Evolutionary conservation across 64 coral and sea anemone species (phyloP).

Genomic region (Orbicella faveolata): DNA sequence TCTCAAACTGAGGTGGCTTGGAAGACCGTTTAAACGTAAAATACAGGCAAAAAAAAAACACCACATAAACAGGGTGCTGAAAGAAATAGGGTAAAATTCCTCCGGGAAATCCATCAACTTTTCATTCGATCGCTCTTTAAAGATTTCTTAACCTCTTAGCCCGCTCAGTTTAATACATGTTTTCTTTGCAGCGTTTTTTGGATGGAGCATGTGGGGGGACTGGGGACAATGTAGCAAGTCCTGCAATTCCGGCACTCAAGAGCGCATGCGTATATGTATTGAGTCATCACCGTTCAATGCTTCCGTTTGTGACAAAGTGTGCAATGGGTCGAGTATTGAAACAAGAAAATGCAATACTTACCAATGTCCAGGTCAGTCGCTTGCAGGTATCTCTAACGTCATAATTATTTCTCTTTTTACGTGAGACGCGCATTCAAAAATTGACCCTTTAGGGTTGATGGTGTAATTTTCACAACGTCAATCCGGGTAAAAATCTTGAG

Average conservation of each 20-base stretch:
- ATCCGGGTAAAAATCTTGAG: too few relatives aligned
- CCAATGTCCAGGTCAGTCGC: not conserved
- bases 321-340: not conserved
- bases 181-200: not conserved
- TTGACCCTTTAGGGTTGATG: too few relatives aligned
- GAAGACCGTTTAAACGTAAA: too few relatives aligned
- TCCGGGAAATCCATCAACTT: too few relatives aligned
- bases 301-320: not conserved
- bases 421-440: too few relatives aligned
- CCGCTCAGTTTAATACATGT: not conserved
- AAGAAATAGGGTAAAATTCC: too few relatives aligned
- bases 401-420: not conserved
- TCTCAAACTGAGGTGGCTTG: too few relatives aligned
- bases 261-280: slow-evolving; percentile 19
- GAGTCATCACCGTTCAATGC: not conserved
- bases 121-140: too few relatives aligned
- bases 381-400: not conserved
- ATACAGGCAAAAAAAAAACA: too few relatives aligned
- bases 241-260: slow-evolving; percentile 11
- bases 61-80: too few relatives aligned
- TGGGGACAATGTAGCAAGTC: slow-evolving; percentile 28
- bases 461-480: too few relatives aligned
- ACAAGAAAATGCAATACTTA: not conserved
- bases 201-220: slow-evolving; percentile 19
- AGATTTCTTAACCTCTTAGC: too few relatives aligned